Evolutionary conservation across 2,797 vertebrate species (phyloP).

Genomic region (Myoxocephalus aenaeus): DNA sequence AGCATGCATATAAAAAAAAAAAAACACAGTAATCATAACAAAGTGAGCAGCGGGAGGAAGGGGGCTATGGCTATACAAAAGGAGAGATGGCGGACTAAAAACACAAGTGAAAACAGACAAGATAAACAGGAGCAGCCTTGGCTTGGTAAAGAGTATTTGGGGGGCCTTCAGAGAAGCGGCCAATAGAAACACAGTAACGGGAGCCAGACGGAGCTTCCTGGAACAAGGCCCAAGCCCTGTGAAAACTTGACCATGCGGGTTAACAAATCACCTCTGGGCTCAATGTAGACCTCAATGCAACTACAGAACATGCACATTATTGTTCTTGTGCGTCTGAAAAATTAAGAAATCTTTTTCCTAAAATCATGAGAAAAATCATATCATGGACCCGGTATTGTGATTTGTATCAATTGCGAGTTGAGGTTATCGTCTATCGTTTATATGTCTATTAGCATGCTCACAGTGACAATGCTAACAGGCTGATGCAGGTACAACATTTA

Average conservation of each 20-base stretch:
- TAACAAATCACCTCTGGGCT: conserved; percentile 42
- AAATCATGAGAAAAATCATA: no score
- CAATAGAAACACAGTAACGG: conserved; percentile 55
- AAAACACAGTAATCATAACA: conserved; percentile 20
- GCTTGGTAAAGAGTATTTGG: conserved; percentile 40
- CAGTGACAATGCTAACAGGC: neutral
- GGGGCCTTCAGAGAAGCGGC: conserved; percentile 40
- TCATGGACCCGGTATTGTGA: no score
- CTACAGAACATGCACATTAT: conserved; percentile 7
- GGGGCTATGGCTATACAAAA: conserved; percentile 28
- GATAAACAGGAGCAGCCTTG: conserved; percentile 62
- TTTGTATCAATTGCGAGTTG: no score
- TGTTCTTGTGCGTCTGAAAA: neutral
- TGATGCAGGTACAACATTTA: neutral
- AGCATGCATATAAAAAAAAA: conserved; percentile 42
- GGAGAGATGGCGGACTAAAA: conserved; percentile 39
- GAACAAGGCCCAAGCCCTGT: conserved; percentile 27
- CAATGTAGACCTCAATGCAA: conserved; percentile 34
- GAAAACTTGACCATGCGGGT: conserved; percentile 38
- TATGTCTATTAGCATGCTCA: neutral
- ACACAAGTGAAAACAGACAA: conserved; percentile 48
- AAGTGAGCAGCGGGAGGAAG: conserved; percentile 16
- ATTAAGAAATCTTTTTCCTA: no score
- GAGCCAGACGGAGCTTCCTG: conserved; percentile 46
- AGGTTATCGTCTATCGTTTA: no score